Evolutionary conservation across 2,113 vertebrate species (phyloP).

Genomic region (Anarrhichthys ocellatus): DNA sequence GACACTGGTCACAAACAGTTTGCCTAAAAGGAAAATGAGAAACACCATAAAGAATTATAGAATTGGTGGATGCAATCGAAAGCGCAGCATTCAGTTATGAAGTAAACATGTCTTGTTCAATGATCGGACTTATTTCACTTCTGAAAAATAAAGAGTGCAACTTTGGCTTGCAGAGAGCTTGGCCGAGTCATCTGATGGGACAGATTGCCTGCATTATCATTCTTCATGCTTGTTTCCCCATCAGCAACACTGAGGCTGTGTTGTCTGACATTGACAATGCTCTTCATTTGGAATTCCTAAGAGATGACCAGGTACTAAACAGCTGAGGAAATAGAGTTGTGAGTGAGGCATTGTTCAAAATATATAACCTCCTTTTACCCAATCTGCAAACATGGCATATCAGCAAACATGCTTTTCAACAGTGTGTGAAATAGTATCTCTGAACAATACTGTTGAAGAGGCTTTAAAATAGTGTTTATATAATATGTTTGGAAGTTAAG

Average conservation of each 20-base stretch:
- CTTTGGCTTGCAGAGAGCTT: not conserved
- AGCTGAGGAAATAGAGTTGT: not conserved
- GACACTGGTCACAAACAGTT: constrained; percentile 5
- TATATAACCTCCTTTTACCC: not conserved
- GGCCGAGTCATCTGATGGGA: constrained; percentile 59
- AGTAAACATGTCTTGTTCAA: not conserved
- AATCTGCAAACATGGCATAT: not conserved
- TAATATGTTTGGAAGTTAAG: not conserved
- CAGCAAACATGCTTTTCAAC: not conserved
- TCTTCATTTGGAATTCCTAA: constrained; percentile 51
- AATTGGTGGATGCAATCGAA: not conserved
- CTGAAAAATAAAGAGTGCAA: constrained; percentile 1
- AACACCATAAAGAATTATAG: not conserved
- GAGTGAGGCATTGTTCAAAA: not conserved
- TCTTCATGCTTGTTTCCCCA: constrained; percentile 52
- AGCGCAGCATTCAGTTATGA: not conserved
- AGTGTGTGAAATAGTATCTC: not conserved
- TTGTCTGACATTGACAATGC: constrained; percentile 60
- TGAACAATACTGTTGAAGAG: not conserved
- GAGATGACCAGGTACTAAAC: constrained; percentile 37
- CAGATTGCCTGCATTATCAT: constrained; percentile 63
- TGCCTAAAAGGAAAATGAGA: not conserved
- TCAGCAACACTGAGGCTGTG: constrained; percentile 57
- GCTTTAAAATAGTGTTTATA: not conserved
- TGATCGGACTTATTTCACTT: not conserved